Evolutionary conservation across 2,797 vertebrate species (phyloP), one percentile per base, ranked within the genome.

Genomic region (Myotis myotis): DNA sequence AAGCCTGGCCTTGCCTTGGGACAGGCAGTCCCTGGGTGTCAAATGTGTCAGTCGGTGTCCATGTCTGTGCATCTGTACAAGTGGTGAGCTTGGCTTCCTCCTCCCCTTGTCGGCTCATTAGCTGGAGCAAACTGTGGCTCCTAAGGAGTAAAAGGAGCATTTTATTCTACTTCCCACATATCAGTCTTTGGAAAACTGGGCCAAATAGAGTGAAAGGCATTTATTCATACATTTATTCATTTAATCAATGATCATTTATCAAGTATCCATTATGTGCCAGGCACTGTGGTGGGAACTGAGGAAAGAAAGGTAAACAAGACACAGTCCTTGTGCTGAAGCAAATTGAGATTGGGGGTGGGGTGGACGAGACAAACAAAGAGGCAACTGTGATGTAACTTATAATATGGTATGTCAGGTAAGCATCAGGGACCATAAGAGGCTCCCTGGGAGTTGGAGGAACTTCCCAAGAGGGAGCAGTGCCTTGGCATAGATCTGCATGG

Each of bases 1-100:
- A 94, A 88, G 57, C 19, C 33, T 89, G 57, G 44, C 89, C 82
- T 97, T 91, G 15, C 17, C 87, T 80, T 82, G 87, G 93, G 72
- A 36, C 36, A 96, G 95, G 88, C 28, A 68, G 15, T 17, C 86
- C 82, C 95, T 30, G 74, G 25, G 88, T 91, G 88, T 79, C n/a
- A 71, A 82, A 91, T 70, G 62, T 86, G 33, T 89, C 93, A 87
- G 70, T 38, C 38, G 0, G 20, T 83, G 8, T 53, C 70, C 44
- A 17, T 51, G 38, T 2, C 91, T 95, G 89, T 83, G 49, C 7
- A 4, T 83, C 68, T 49, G 36, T 33, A 15, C 38, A 55, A 72
- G 10, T 15, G 5, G 36, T 72, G 71, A 68, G 53, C 28, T 74
- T 83, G 86, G 30, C 44, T 68, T 60, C 51, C 19, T 81, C 44